Evolutionary conservation across 2,113 vertebrate genomes (phyloP).

Genomic region (Embiotoca jacksoni): DNA sequence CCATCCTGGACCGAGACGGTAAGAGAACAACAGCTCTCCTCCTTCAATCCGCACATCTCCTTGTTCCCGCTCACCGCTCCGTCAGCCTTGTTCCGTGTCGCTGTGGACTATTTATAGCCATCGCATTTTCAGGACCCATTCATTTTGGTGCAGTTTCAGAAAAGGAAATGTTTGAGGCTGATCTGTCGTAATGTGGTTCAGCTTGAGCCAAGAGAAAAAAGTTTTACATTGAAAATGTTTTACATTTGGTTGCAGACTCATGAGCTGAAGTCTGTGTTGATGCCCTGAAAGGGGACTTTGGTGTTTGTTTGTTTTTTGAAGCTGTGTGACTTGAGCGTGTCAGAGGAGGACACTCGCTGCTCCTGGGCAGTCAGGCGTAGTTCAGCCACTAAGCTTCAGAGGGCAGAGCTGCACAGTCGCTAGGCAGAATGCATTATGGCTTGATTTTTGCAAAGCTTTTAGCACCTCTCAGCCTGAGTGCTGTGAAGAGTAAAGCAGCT

Average conservation of each 20-base stretch:
- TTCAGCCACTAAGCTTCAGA: conserved; percentile 29
- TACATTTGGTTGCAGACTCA: conserved; percentile 1
- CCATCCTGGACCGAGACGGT: conserved; percentile 93
- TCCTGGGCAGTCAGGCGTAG: conserved; percentile 16
- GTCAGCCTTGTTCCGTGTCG: conserved; percentile 15
- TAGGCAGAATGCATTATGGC: conserved; percentile 6
- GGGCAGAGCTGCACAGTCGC: conserved; percentile 22
- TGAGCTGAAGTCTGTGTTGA: conserved; percentile 6
- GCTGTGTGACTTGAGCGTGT: conserved; percentile 12
- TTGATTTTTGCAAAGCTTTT: conserved; percentile 65
- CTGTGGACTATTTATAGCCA: conserved; percentile 52
- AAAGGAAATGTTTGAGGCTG: conserved; percentile 11
- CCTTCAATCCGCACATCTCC: conserved; percentile 8
- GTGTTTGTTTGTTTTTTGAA: conserved; percentile 8
- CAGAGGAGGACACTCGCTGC: conserved; percentile 15
- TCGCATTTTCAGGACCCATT: conserved; percentile 35
- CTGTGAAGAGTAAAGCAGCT: conserved; percentile 50
- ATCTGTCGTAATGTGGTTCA: conserved; percentile 34
- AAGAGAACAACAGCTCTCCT: conserved; percentile 38
- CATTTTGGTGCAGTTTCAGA: conserved; percentile 36
- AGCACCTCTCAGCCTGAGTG: conserved; percentile 59
- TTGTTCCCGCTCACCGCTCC: conserved; percentile 14
- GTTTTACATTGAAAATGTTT: conserved; percentile 38
- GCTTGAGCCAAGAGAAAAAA: conserved; percentile 28
- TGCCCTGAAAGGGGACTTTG: conserved; percentile 5